These are phyloP conservation scores for Machimus rusticus DNA, from an alignment of 2,888 invertebrate genomes.

Conservation along the genomic window DNA sequence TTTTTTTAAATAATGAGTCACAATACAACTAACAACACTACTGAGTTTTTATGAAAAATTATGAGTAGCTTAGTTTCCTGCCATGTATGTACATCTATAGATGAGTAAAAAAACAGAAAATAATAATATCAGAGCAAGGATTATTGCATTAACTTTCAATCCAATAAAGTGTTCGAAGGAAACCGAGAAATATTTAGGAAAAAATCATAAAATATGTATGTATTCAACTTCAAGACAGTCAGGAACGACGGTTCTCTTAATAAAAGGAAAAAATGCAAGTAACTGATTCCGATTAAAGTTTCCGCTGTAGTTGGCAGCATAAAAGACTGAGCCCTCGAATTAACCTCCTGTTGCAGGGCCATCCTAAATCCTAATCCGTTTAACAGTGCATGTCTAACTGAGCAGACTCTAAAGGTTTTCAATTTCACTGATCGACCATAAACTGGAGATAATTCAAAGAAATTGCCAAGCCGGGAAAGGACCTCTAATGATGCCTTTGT, in stretches of 20 bases:
- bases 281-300: neutral
- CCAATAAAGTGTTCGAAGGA: no score
- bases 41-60: no score
- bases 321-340: conserved; percentile 13
- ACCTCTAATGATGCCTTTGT: neutral
- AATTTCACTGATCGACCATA: conserved; percentile 16
- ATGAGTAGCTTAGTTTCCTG: no score
- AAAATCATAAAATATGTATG: neutral
- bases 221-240: neutral
- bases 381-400: neutral
- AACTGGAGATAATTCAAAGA: conserved; percentile 10
- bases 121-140: no score
- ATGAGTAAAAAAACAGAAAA: no score
- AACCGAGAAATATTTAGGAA: no score
- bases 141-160: no score
- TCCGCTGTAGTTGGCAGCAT: neutral
- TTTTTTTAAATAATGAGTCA: no score
- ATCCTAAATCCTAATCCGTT: neutral
- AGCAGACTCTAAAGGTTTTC: neutral
- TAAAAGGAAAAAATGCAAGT: neutral
- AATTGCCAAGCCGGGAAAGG: neutral
- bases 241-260: neutral
- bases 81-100: no score
- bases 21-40: no score
- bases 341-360: neutral